phyloP scores from a whole-genome alignment of 2,888 invertebrate genomes.

The Polylopha cassiicola region DNA sequence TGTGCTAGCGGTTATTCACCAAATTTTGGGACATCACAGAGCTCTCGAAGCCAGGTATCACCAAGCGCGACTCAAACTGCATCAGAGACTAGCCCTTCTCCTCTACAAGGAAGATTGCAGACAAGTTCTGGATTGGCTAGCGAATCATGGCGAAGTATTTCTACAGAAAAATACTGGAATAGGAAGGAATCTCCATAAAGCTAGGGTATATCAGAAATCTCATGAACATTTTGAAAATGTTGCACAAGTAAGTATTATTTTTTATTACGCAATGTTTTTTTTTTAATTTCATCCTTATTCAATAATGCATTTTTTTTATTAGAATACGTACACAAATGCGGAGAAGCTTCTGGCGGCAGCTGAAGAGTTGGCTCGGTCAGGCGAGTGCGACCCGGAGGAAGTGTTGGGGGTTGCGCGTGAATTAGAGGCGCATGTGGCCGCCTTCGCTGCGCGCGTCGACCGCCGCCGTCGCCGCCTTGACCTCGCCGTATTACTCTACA shows the following conservation, averaged over 20 bases:
- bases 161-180: constrained; percentile 97
- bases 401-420: constrained; percentile 96
- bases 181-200: constrained; percentile 95
- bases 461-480: constrained; percentile 92
- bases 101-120: constrained; percentile 98
- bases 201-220: constrained; percentile 97
- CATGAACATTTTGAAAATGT: constrained; percentile 99
- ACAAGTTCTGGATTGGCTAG: constrained; percentile 97
- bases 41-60: constrained; percentile 97
- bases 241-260: constrained; percentile 84
- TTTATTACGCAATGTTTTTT: not conserved
- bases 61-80: constrained; percentile 94
- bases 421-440: constrained; percentile 94
- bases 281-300: not conserved
- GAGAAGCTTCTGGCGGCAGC: constrained; percentile 97
- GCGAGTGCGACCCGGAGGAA: constrained; percentile 97
- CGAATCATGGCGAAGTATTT: constrained; percentile 98
- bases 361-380: constrained; percentile 95
- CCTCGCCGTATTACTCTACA: constrained; percentile 95
- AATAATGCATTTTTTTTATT: not conserved
- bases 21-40: constrained; percentile 96
- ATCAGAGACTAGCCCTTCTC: constrained; percentile 93
- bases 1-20: constrained; percentile 96
- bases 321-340: constrained; percentile 99
- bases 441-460: constrained; percentile 95